Evolutionary conservation across 2,113 vertebrate genomes (phyloP).

Genomic region (Arothron firmamentum): DNA sequence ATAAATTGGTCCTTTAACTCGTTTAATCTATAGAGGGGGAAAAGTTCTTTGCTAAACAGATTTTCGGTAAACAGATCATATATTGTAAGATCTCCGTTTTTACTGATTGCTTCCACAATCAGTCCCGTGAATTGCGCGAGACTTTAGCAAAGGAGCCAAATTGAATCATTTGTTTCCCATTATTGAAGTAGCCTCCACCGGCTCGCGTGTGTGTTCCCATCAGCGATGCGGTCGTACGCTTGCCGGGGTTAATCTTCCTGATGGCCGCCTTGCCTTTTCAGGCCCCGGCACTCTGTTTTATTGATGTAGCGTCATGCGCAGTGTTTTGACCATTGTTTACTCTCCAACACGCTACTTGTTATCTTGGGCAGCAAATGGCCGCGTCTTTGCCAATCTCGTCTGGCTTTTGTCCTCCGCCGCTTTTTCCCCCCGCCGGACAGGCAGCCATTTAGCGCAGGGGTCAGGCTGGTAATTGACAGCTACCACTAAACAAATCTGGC

Average conservation of each 20-base stretch:
- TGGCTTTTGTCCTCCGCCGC: conserved; percentile 60
- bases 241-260: conserved; percentile 55
- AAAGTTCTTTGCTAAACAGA: too few relatives aligned
- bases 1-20: neutral
- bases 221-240: conserved; percentile 46
- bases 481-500: conserved; percentile 78
- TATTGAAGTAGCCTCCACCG: conserved; percentile 52
- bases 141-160: conserved; percentile 53
- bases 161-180: conserved; percentile 55
- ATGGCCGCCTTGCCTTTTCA: conserved; percentile 54
- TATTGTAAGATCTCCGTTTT: conserved; percentile 5
- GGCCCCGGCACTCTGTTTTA: conserved; percentile 67
- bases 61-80: neutral
- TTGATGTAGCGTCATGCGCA: conserved; percentile 49
- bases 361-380: conserved; percentile 63
- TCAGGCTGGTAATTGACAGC: conserved; percentile 80
- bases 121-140: conserved; percentile 50
- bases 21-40: too few relatives aligned
- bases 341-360: conserved; percentile 67
- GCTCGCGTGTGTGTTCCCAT: conserved; percentile 33
- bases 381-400: conserved; percentile 71
- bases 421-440: conserved; percentile 53
- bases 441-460: conserved; percentile 72
- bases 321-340: conserved; percentile 65
- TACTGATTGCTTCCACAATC: conserved; percentile 47